These are phyloP conservation scores for Ammodramus savannarum DNA, from an alignment of 2,113 vertebrate species.

Conservation along the genomic window DNA sequence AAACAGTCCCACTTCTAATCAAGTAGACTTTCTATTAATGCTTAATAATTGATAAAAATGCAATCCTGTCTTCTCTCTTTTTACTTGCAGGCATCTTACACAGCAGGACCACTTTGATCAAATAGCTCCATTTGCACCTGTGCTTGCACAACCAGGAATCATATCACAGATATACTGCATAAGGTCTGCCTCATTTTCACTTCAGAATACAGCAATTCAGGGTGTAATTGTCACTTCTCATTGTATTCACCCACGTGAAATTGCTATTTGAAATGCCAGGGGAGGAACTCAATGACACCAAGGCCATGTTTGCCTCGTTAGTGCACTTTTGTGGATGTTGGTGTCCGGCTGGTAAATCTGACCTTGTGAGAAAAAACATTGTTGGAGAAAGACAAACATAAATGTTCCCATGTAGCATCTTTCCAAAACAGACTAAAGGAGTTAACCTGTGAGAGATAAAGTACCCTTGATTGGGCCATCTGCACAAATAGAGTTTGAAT, in stretches of 20 bases:
- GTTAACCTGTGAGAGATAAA: neutral
- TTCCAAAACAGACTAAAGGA: slow-evolving; percentile 40
- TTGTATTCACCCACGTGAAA: neutral
- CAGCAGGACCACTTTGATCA: neutral
- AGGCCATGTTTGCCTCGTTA: neutral
- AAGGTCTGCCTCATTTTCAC: neutral
- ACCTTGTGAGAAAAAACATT: neutral
- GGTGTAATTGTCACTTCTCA: neutral
- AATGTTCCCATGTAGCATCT: slow-evolving; percentile 25
- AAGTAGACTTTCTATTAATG: neutral
- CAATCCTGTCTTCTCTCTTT: neutral
- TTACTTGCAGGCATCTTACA: neutral
- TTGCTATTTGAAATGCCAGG: neutral
- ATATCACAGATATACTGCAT: neutral
- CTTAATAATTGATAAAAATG: neutral
- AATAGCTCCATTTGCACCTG: neutral
- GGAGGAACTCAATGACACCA: neutral
- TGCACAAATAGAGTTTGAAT: neutral
- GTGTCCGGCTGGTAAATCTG: neutral
- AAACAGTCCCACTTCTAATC: neutral
- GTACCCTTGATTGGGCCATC: neutral
- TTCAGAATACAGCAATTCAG: neutral
- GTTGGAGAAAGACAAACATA: slow-evolving; percentile 48
- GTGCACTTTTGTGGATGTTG: neutral
- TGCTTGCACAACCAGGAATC: neutral